A percentile compares a stretch with the other conserved stretches of the same genome.
Conservation (phyloP, 2,888 invertebrate genomes). For the Drosophila robusta region DNA sequence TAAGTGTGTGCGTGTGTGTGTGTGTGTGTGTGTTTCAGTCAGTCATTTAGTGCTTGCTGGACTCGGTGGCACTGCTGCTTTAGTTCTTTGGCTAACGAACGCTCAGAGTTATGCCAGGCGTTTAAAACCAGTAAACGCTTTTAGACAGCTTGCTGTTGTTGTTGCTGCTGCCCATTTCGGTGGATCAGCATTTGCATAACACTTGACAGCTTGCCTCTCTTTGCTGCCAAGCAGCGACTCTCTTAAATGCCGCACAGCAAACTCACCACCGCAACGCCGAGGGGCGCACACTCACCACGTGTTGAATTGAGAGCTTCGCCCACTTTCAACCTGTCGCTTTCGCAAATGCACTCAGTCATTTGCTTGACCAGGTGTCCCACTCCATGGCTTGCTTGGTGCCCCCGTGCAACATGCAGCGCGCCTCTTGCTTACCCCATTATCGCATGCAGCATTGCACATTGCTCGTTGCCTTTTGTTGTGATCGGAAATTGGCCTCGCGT, state of each 20-base stretch:
- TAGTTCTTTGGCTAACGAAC: slow-evolving; percentile 40
- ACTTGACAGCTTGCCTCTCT: slow-evolving; percentile 7
- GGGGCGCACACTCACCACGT: slow-evolving; percentile 37
- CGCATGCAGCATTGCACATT: background rate
- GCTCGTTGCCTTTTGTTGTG: background rate
- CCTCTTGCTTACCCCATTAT: background rate
- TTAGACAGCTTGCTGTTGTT: slow-evolving; percentile 43
- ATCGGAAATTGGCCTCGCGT: slow-evolving; percentile 15
- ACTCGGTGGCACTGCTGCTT: slow-evolving; percentile 26
- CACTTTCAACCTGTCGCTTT: slow-evolving; percentile 19
- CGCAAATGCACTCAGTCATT: slow-evolving; percentile 23
- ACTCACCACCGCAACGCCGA: background rate
- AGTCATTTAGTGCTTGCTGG: slow-evolving; percentile 42
- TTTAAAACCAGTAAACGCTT: slow-evolving; percentile 50
- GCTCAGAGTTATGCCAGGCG: slow-evolving; percentile 50
- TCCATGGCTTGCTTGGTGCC: background rate
- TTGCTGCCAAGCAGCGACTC: slow-evolving; percentile 3
- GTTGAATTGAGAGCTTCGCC: slow-evolving; percentile 16
- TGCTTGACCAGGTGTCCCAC: slow-evolving; percentile 24
- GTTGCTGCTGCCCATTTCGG: slow-evolving; percentile 18
- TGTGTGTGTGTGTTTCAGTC: slow-evolving; percentile 11
- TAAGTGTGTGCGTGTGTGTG: slow-evolving; percentile 3
- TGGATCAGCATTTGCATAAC: slow-evolving; percentile 45
- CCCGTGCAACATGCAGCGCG: background rate
- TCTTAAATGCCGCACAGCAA: slow-evolving; percentile 14